Evolutionary conservation across 2,113 vertebrate genomes (phyloP).

Genomic region (Ardeotis arabs): DNA sequence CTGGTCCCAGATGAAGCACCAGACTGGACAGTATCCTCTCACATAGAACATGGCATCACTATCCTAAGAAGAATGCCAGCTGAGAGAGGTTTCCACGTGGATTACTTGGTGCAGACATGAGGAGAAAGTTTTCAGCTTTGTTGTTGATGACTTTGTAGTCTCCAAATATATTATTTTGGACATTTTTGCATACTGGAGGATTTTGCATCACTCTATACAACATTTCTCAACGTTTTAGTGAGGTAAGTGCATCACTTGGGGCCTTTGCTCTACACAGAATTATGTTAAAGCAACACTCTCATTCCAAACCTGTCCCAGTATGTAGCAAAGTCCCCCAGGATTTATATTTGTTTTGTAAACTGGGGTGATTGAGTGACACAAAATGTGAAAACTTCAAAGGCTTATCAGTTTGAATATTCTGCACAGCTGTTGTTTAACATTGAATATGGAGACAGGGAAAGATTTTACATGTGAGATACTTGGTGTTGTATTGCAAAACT

Average conservation of each 20-base stretch:
- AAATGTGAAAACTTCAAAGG: slow-evolving; percentile 27
- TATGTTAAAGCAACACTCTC: neutral
- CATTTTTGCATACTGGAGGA: neutral
- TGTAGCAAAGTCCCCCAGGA: neutral
- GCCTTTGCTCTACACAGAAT: neutral
- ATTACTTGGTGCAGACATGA: neutral
- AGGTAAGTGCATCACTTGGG: neutral
- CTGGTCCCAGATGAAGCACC: neutral
- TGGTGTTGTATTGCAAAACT: slow-evolving; percentile 42
- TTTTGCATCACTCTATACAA: neutral
- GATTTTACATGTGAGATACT: slow-evolving; percentile 19
- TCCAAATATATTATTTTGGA: neutral
- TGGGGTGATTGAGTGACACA: neutral
- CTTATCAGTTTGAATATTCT: slow-evolving; percentile 3
- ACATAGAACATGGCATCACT: neutral
- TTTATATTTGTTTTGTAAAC: slow-evolving; percentile 31
- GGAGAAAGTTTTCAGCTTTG: neutral
- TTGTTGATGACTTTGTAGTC: neutral
- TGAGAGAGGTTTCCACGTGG: neutral
- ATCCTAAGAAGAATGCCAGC: neutral
- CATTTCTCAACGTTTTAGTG: neutral
- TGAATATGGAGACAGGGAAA: neutral
- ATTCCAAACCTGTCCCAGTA: neutral
- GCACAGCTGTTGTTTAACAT: slow-evolving; percentile 36
- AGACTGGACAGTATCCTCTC: neutral